A percentile compares a stretch with the other conserved stretches of the same genome.
These are phyloP conservation scores for Limnephilus auricula DNA, from an alignment of 2,888 invertebrate genomes.

Conservation along the genomic window DNA sequence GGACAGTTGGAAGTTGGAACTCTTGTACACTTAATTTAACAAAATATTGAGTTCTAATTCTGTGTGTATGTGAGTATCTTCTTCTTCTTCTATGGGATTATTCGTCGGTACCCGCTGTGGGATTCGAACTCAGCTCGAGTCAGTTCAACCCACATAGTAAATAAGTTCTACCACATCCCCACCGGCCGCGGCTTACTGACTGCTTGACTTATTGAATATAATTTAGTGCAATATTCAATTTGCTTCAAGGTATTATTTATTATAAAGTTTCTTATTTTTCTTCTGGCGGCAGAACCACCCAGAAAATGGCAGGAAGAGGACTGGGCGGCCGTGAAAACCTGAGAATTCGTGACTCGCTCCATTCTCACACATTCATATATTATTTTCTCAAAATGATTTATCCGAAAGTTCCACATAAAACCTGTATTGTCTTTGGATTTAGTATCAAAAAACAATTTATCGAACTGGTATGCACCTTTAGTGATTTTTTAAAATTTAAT, in stretches of 20 bases:
- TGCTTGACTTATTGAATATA: not conserved
- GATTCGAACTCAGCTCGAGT: too few relatives aligned
- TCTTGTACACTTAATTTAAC: not conserved
- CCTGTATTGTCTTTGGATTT: not conserved
- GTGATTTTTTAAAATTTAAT: not conserved
- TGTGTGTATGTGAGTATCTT: too few relatives aligned
- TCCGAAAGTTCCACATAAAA: not conserved
- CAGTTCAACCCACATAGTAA: too few relatives aligned
- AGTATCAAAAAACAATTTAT: not conserved
- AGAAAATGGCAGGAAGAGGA: not conserved
- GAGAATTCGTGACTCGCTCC: constrained; percentile 2
- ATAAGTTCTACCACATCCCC: not conserved
- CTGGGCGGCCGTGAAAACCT: constrained; percentile 2
- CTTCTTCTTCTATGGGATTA: too few relatives aligned
- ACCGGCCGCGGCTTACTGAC: not conserved
- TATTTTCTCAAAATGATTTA: not conserved
- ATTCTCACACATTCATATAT: not conserved
- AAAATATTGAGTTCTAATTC: too few relatives aligned
- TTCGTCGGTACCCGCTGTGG: too few relatives aligned
- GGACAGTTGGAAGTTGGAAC: not conserved
- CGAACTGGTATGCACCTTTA: not conserved
- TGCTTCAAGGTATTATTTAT: not conserved
- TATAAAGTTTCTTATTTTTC: not conserved
- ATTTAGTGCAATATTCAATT: not conserved
- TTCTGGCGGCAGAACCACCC: not conserved